phyloP scores from a whole-genome alignment of 2,113 vertebrate genomes.

The Naja naja region DNA sequence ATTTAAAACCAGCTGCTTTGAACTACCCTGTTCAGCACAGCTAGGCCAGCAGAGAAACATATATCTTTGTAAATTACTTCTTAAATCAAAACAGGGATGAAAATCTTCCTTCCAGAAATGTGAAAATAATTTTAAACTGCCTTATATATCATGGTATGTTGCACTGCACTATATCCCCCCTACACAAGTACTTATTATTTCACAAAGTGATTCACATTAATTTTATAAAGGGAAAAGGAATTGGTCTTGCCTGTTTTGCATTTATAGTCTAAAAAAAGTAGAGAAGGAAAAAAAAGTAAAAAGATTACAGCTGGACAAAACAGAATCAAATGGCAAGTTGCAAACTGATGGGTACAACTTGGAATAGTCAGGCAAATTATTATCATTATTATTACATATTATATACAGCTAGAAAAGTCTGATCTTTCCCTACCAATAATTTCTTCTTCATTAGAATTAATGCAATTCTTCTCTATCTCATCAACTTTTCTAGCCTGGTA shows the following conservation, averaged over 20 bases:
- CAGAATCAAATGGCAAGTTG: not conserved
- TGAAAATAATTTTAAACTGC: not conserved
- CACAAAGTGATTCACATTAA: not conserved
- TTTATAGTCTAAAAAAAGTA: not conserved
- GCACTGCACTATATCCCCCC: not conserved
- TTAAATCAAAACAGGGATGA: not conserved
- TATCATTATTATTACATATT: not conserved
- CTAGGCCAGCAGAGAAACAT: not conserved
- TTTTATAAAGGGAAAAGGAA: not conserved
- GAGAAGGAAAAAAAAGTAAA: not conserved
- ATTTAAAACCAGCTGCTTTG: not conserved
- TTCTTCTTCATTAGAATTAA: not conserved
- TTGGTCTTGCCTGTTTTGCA: not conserved
- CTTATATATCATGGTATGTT: not conserved
- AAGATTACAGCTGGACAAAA: not conserved
- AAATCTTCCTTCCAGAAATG: not conserved
- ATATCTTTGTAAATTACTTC: slow-evolving; percentile 12
- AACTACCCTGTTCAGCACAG: not conserved
- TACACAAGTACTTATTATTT: not conserved
- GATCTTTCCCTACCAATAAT: not conserved
- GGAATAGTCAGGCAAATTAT: not conserved
- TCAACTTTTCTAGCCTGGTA: not conserved
- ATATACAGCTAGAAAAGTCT: not conserved
- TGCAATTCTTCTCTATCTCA: not conserved
- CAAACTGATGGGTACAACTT: not conserved